A percentile compares a stretch with the other conserved stretches of the same genome.
These are phyloP conservation scores for Pitta sordida DNA, from an alignment of 2,113 vertebrate genomes.

Conservation along the genomic window DNA sequence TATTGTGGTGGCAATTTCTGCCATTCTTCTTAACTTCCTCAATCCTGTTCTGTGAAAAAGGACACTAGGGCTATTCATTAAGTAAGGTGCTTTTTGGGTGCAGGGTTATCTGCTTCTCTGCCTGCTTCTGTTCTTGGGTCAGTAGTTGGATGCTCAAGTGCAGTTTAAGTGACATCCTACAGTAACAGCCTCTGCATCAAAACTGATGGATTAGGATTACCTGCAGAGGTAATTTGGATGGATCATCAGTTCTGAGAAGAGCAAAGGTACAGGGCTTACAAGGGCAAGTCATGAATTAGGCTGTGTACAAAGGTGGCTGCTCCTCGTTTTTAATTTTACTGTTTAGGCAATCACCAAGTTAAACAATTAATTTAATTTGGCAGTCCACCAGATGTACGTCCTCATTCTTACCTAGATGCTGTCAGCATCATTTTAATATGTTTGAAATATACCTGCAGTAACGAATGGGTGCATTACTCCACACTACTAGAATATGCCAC, in stretches of 20 bases:
- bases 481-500: neutral
- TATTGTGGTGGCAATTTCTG: neutral
- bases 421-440: neutral
- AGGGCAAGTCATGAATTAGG: neutral
- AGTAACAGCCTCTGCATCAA: neutral
- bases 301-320: neutral
- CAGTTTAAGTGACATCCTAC: neutral
- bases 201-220: neutral
- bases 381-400: neutral
- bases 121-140: neutral
- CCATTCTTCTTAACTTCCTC: neutral
- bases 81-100: neutral
- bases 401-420: neutral
- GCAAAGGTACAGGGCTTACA: neutral
- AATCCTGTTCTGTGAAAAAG: neutral
- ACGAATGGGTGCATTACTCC: neutral
- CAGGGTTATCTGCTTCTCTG: neutral
- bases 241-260: neutral
- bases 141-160: neutral
- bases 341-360: neutral
- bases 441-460: neutral
- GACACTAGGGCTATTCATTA: neutral
- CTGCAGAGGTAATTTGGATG: neutral
- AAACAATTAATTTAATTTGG: neutral
- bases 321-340: neutral